These are phyloP conservation scores for Drosophila pectinifera DNA, from an alignment of 1,140 invertebrate genomes.

Conservation along the genomic window DNA sequence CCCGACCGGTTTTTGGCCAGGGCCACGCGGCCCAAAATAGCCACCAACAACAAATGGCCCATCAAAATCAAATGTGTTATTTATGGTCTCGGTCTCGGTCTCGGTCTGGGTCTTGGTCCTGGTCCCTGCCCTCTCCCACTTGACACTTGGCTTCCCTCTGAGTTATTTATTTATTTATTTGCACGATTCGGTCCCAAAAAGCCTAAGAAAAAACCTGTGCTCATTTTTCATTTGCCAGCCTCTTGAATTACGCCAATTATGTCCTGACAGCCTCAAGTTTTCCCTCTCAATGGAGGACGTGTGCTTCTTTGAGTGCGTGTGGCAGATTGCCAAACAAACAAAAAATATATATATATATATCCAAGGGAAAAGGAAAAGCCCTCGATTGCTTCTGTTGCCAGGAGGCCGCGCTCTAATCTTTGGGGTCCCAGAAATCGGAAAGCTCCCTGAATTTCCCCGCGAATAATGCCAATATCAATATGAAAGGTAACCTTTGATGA, in stretches of 20 bases:
- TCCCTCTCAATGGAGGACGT: conserved; percentile 29
- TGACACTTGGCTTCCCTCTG: conserved; percentile 43
- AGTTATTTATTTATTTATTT: conserved; percentile 77
- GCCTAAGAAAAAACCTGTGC: conserved; percentile 35
- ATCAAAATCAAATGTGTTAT: conserved; percentile 79
- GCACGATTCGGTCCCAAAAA: conserved; percentile 18
- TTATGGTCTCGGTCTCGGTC: conserved; percentile 49
- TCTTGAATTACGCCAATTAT: conserved; percentile 76
- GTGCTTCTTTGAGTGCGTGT: conserved; percentile 33
- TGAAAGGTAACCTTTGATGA: conserved; percentile 36
- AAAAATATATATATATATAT: background rate
- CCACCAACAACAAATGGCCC: conserved; percentile 64
- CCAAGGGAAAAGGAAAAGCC: conserved; percentile 21
- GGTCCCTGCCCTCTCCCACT: background rate
- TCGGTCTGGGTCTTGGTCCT: background rate
- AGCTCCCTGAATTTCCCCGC: conserved; percentile 28
- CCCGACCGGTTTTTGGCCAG: conserved; percentile 21
- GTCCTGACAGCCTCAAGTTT: conserved; percentile 69
- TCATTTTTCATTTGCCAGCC: conserved; percentile 64
- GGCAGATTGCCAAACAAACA: conserved; percentile 53
- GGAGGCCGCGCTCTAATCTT: conserved; percentile 20
- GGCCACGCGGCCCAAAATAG: conserved; percentile 18
- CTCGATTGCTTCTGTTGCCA: conserved; percentile 43
- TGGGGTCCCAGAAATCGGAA: conserved; percentile 7
- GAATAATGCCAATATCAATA: conserved; percentile 33